These are phyloP conservation scores for Psix sp. DNA, from an alignment of 1,140 invertebrate species.

Conservation along the genomic window DNA sequence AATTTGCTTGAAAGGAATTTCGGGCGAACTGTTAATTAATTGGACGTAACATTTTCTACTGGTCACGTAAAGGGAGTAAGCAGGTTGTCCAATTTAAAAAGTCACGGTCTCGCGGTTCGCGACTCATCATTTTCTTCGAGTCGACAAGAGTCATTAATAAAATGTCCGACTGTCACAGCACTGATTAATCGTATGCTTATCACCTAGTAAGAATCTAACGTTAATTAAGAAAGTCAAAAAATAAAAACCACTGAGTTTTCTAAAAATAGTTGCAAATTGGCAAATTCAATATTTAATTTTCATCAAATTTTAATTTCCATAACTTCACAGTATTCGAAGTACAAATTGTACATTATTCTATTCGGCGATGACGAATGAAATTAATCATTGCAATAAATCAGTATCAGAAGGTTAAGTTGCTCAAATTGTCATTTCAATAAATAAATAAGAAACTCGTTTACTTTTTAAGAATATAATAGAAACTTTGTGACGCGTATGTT, in stretches of 20 bases:
- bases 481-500: slow-evolving; percentile 28
- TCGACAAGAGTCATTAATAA: slow-evolving; percentile 66
- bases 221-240: slow-evolving; percentile 68
- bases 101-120: slow-evolving; percentile 49
- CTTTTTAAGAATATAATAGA: slow-evolving; percentile 14
- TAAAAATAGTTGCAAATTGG: no score
- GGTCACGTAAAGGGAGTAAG: slow-evolving; percentile 37
- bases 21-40: slow-evolving; percentile 63
- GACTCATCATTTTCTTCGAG: slow-evolving; percentile 56
- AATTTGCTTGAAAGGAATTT: slow-evolving; percentile 39
- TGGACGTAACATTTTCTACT: slow-evolving; percentile 41
- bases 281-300: no score
- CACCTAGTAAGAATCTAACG: slow-evolving; percentile 64
- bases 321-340: no score
- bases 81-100: slow-evolving; percentile 50
- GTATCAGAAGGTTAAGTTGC: no score
- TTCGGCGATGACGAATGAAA: no score
- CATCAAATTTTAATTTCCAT: no score
- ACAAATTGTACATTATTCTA: no score
- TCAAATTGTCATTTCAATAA: no score
- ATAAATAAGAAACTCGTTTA: no score
- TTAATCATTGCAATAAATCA: no score
- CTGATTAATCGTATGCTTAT: slow-evolving; percentile 72
- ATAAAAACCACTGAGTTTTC: slow-evolving; percentile 13
- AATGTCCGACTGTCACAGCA: slow-evolving; percentile 68